A percentile compares a stretch with the other conserved stretches of the same genome.
phyloP scores from a whole-genome alignment of 2,113 vertebrate species.

The Megaptera novaeangliae region DNA sequence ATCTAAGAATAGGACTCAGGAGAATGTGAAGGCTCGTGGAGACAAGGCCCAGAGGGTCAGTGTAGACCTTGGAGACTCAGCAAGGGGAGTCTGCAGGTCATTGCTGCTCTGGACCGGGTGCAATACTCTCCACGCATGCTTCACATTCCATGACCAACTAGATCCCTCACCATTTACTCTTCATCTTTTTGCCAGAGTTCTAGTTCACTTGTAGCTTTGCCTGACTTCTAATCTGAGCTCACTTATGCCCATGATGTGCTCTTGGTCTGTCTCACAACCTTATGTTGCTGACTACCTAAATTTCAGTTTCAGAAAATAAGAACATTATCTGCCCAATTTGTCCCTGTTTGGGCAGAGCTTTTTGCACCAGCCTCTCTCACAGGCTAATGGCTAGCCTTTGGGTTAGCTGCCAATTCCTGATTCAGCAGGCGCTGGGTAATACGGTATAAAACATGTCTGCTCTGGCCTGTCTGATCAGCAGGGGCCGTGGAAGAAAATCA shows the following conservation, averaged over 20 bases:
- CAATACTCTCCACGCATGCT: neutral
- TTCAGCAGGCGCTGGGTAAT: neutral
- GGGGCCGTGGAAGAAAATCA: neutral
- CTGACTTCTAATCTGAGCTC: neutral
- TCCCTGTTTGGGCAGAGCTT: neutral
- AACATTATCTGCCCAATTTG: neutral
- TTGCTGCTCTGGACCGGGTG: neutral
- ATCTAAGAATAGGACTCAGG: neutral
- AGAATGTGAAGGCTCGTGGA: neutral
- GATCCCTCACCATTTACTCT: neutral
- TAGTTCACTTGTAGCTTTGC: neutral
- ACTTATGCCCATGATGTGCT: neutral
- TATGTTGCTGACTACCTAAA: neutral
- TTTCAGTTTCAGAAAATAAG: neutral
- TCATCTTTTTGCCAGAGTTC: neutral
- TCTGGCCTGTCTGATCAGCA: neutral
- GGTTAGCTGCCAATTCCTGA: neutral
- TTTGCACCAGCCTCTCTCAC: neutral
- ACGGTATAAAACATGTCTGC: neutral
- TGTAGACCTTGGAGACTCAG: neutral
- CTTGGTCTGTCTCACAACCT: neutral
- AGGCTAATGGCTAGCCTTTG: neutral
- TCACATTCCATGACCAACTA: accelerated
- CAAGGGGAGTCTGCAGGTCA: neutral
- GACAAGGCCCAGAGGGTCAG: neutral